A percentile compares a stretch with the other conserved stretches of the same genome.
These are phyloP conservation scores for Leucoptera coffeella DNA, from an alignment of 2,888 invertebrate species.

Conservation along the genomic window DNA sequence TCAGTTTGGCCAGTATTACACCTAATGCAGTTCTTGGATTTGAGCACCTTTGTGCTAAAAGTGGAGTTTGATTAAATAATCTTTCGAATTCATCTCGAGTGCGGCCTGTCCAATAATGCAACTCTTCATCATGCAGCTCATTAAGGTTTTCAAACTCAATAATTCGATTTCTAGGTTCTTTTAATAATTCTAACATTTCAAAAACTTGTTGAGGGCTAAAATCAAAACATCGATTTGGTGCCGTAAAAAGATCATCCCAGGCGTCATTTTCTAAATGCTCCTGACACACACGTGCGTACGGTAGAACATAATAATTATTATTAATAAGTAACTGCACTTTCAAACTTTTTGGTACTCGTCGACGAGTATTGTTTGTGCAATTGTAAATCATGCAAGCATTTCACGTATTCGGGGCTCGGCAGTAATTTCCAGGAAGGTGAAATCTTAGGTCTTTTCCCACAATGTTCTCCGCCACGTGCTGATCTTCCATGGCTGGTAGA, in stretches of 20 bases:
- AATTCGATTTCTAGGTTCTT: too few species aligned
- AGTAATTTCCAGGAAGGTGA: slow-evolving; percentile 1
- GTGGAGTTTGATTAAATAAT: slow-evolving; percentile 3
- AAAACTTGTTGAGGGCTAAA: slow-evolving; percentile 3
- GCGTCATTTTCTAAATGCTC: slow-evolving; percentile 5
- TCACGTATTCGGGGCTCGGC: slow-evolving; percentile 3
- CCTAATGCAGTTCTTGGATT: slow-evolving; percentile 2
- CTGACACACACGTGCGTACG: slow-evolving; percentile 3
- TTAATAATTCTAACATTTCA: too few species aligned
- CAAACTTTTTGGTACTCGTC: slow-evolving; percentile 3
- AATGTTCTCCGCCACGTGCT: not conserved
- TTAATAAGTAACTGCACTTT: slow-evolving; percentile 3
- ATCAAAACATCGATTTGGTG: slow-evolving; percentile 6
- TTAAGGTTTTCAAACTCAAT: slow-evolving; percentile 4
- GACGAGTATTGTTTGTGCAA: slow-evolving; percentile 3
- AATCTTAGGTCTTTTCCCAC: slow-evolving; percentile 2
- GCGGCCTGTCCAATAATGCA: slow-evolving; percentile 3
- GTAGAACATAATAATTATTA: slow-evolving; percentile 4
- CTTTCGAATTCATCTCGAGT: slow-evolving; percentile 4
- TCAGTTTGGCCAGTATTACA: not conserved
- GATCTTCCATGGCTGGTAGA: slow-evolving; percentile 3
- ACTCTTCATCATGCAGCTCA: slow-evolving; percentile 2
- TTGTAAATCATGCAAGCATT: slow-evolving; percentile 3
- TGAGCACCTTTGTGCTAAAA: slow-evolving; percentile 3
- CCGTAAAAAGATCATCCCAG: slow-evolving; percentile 6